Conservation (phyloP, 1,140 invertebrate species). For the Streblospio benedicti region DNA sequence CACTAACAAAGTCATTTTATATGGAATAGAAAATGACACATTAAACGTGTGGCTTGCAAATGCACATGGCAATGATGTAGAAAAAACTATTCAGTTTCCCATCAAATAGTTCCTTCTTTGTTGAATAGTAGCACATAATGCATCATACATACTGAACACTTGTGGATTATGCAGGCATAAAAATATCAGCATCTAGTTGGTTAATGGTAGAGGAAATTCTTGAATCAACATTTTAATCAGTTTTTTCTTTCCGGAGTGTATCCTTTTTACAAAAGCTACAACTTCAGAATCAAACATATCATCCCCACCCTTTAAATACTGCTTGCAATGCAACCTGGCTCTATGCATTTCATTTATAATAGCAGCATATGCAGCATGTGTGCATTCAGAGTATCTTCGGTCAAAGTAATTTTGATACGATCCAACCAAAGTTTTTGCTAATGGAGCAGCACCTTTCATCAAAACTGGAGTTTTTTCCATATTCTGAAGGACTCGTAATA, state of each 20-base stretch:
- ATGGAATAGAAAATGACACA: no score
- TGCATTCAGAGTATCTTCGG: conserved; percentile 1
- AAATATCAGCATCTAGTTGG: no score
- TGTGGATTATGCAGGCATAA: no score
- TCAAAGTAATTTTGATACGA: conserved; percentile 3
- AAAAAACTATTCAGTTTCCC: no score
- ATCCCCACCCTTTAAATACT: conserved; percentile 10
- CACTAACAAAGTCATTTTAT: no score
- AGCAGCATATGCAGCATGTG: conserved; percentile 2
- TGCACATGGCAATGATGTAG: no score
- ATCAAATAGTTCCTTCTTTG: no score
- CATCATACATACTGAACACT: no score
- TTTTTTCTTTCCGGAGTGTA: conserved; percentile 6
- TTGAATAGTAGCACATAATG: no score
- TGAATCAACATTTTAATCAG: conserved; percentile 6
- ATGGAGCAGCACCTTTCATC: neutral
- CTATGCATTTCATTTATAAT: conserved; percentile 10
- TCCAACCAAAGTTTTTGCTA: neutral
- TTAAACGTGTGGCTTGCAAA: no score
- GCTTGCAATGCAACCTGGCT: conserved; percentile 3
- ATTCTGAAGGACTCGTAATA: neutral
- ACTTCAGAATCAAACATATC: neutral
- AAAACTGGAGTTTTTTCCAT: neutral
- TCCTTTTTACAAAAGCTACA: neutral
- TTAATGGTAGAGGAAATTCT: conserved; percentile 5